Evolutionary conservation across 2,797 vertebrate species (phyloP), one percentile per base, ranked within the genome.

Genomic region (Clarias fuscus): DNA sequence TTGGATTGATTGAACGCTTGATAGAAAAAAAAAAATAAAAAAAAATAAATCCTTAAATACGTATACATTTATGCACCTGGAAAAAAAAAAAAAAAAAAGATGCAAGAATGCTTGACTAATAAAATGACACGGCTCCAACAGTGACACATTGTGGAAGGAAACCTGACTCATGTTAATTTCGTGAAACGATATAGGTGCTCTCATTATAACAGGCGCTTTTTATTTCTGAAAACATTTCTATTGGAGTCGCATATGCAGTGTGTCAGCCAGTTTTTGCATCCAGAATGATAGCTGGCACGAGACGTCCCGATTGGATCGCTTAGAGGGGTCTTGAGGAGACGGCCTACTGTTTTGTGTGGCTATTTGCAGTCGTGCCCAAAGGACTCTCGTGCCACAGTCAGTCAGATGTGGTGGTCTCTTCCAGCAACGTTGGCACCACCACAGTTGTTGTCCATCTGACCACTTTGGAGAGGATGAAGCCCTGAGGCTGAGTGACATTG

Each of bases 401-500:
- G 93, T 95, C 94, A 93, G 91, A 79, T 89, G 84, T 90, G 89
- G 84, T 88, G 82, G 87, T 86, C 93, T 94, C 88, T 89, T 91
- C 88, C 87, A 93, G 92, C 84, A 92, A 93, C 91, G 90, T 92
- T 95, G 94, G 94, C 95, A 93, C 93, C 91, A 95, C 94, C 94
- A 95, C 93, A 93, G 92, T 75, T 89, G 93, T 93, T 94, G 95
- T 95, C 95, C 94, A 95, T 95, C 94, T 96, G 95, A 96, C 94
- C 95, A 95, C 91, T 92, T 92, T 89, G 90, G 92, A 92, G 91
- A 90, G 88, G 89, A 91, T 92, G 91, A 94, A 94, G 93, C 94
- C 95, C 94, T 6, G 92, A 92, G 95, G 95, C 95, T 83, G 92
- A 93, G 92, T 94, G 95, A 95, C 94, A 95, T 93, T 93, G 93